Evolutionary conservation across 1,140 invertebrate species (phyloP).

Genomic region (Drosophila prosaltans): DNA sequence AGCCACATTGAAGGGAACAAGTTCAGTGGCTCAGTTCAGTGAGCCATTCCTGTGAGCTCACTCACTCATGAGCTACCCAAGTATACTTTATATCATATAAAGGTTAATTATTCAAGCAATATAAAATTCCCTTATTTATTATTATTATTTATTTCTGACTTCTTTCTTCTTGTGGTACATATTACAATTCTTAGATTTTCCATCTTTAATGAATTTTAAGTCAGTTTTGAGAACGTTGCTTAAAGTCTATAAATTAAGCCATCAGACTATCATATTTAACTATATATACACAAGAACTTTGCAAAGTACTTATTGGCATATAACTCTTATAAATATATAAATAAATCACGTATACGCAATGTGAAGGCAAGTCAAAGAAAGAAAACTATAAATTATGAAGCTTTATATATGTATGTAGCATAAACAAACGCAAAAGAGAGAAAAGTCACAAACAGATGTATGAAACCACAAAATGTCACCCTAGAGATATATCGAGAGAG

Average conservation of each 20-base stretch:
- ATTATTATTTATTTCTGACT: too few relatives aligned
- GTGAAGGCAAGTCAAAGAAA: constrained; percentile 44
- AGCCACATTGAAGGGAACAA: too few relatives aligned
- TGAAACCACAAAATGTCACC: constrained; percentile 24
- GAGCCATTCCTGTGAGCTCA: too few relatives aligned
- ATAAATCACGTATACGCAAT: constrained; percentile 78
- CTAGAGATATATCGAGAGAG: constrained; percentile 10
- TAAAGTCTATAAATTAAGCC: background rate
- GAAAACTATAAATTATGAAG: constrained; percentile 67
- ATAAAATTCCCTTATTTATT: too few relatives aligned
- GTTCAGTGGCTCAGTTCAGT: too few relatives aligned
- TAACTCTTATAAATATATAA: constrained; percentile 29
- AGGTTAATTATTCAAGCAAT: too few relatives aligned
- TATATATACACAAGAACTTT: background rate
- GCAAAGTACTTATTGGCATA: background rate
- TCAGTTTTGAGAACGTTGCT: background rate
- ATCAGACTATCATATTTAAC: background rate
- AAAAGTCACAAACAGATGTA: constrained; percentile 24
- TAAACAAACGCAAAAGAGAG: constrained; percentile 44
- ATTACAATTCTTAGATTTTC: too few relatives aligned
- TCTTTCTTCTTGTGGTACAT: too few relatives aligned
- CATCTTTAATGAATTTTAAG: too few relatives aligned
- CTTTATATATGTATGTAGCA: constrained; percentile 28
- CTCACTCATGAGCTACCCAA: too few relatives aligned
- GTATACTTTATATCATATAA: too few relatives aligned